Evolutionary conservation across 23 tunicate species (phyloP).

Genomic region (Trididemnum clinides): DNA sequence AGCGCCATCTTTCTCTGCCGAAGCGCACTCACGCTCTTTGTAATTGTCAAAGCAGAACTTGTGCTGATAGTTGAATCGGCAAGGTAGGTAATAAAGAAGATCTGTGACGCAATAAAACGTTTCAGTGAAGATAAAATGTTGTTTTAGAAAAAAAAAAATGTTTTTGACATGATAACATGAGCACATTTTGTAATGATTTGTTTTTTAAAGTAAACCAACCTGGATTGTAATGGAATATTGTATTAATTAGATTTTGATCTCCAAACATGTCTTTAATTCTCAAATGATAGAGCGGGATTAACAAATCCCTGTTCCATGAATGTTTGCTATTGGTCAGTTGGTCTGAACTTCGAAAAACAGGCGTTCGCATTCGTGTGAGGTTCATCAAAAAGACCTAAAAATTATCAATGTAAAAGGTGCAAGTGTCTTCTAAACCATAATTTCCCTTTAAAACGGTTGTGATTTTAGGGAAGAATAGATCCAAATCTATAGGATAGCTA

Average conservation of each 20-base stretch:
- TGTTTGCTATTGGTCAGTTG: conserved; percentile 1
- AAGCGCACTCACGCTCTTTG: conserved; percentile 62
- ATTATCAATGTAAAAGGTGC: too few relatives aligned
- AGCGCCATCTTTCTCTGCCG: conserved; percentile 90
- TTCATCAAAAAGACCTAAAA: conserved; percentile 97
- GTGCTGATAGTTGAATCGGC: conserved; percentile 97
- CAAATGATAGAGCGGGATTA: conserved; percentile 66
- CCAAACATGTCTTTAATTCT: conserved; percentile 71
- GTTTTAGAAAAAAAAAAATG: background rate
- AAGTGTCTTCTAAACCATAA: too few relatives aligned
- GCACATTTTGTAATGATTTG: too few relatives aligned
- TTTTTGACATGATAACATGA: background rate
- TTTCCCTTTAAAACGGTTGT: too few relatives aligned
- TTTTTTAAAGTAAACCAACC: too few relatives aligned
- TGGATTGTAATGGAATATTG: conserved; percentile 93
- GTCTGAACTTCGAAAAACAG: conserved; percentile 48
- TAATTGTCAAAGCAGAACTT: conserved; percentile 95
- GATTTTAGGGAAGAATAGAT: too few relatives aligned
- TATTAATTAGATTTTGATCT: conserved; percentile 94
- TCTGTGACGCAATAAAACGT: conserved; percentile 41
- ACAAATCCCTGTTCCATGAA: conserved; percentile 77
- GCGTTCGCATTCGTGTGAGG: conserved; percentile 83
- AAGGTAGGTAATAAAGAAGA: conserved; percentile 78
- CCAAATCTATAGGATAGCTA: too few relatives aligned
- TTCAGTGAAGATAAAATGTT: background rate